Base-by-base conservation (phyloP, 1,140 invertebrate genomes). In the Euborellia annulipes region DNA sequence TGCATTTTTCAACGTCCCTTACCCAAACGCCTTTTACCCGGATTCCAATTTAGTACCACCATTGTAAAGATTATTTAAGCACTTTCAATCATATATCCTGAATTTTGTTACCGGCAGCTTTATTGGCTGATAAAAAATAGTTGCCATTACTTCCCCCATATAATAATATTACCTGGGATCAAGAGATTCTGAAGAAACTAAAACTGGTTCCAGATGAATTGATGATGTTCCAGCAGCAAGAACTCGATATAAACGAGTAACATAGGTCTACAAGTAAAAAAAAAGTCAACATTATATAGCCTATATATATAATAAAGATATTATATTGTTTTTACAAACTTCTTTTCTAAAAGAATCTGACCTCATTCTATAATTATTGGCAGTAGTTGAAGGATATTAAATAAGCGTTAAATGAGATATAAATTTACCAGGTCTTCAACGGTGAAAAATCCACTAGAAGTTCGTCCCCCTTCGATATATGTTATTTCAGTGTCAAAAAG, bases 401-500 rank as follows among this genome's bases (percentile, higher is more conserved):
- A 9, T 34, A 9, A 34, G n/a, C 14, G 32, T 38, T 16, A 38
- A 38, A 38, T 6, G 23, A 27, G 4, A 38, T 6, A n/a, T 17
- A 16, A 40, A 57, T 59, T 58, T 58, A 85, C 78, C 58, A 81
- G 78, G 62, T 96, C 90, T 68, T 98, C 94, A 17, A 98, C 87
- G 0, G 91, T 96, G 61, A 82, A 98, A 69, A 99, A 98, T 1
- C 96, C 95, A 51, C 90, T 96, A 8, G 86, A 77, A 4, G 95
- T 98, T 50, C 92, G 72, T 3, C 91, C 94, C 40, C 96, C 96
- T 67, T 95, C 86, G 53, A 98, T 92, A 59, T 98, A 98, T 0
- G 82, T 82, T n/a, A 98, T 82, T 45, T 85, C 85, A 20, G 82
- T 76, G 39, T 90, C 82, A 69, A 99, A 98, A 1, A 98, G 63